Conservation (phyloP, 2,113 vertebrate genomes). For the Eurystomus gularis region DNA sequence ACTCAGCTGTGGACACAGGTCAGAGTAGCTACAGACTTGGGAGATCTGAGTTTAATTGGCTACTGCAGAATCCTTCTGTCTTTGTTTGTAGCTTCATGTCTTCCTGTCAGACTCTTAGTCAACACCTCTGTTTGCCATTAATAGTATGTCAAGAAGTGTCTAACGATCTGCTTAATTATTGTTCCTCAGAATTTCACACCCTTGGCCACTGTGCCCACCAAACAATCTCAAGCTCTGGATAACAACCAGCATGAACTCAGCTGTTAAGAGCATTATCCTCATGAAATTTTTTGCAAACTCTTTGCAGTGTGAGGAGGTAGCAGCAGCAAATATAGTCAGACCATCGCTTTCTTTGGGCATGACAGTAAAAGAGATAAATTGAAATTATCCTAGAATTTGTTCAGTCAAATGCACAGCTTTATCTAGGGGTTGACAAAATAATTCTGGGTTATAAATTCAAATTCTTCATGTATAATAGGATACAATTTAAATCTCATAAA, state of each 20-base stretch:
- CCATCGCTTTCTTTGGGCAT: not conserved
- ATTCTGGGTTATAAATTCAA: slow-evolving; percentile 25
- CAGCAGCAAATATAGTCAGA: not conserved
- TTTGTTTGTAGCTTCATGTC: not conserved
- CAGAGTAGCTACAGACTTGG: not conserved
- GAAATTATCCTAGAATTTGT: slow-evolving; percentile 3
- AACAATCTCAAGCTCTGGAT: not conserved
- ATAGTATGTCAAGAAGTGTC: not conserved
- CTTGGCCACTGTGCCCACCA: not conserved
- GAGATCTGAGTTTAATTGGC: not conserved
- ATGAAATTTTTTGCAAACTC: not conserved
- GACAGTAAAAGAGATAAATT: not conserved
- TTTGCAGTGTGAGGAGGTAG: not conserved
- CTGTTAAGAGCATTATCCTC: not conserved
- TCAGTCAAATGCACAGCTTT: not conserved
- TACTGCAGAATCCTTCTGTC: not conserved
- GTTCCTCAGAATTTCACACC: not conserved
- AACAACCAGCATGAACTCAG: not conserved
- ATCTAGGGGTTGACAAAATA: not conserved
- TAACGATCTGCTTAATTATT: not conserved
- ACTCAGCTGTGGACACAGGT: not conserved
- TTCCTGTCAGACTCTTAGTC: not conserved
- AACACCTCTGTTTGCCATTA: not conserved
- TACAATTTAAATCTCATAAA: not conserved
- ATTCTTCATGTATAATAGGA: not conserved